Evolutionary conservation across 2,888 invertebrate genomes (phyloP).

Genomic region (Sminthurides aquaticus): DNA sequence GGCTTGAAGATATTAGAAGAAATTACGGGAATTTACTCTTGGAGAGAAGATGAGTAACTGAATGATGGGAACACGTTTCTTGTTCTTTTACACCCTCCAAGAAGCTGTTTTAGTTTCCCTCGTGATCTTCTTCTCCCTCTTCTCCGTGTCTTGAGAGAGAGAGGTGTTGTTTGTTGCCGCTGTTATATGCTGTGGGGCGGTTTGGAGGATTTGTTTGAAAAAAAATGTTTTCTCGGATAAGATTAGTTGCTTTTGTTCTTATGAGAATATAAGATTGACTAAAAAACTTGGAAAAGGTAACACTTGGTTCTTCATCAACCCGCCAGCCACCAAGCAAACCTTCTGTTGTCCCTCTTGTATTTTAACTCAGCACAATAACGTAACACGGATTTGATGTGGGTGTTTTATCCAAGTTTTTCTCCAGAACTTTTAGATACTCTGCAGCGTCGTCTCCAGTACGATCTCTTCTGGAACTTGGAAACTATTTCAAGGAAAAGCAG

Average conservation of each 20-base stretch:
- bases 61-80: neutral
- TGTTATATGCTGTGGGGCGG: neutral
- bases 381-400: too few relatives aligned
- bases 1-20: too few relatives aligned
- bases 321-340: too few relatives aligned
- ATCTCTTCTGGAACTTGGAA: too few relatives aligned
- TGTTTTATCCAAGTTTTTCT: too few relatives aligned
- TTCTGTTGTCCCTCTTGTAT: neutral
- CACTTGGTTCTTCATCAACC: neutral
- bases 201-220: neutral
- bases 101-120: neutral
- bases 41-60: neutral
- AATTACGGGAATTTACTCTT: too few relatives aligned
- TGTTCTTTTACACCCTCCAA: neutral
- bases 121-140: neutral
- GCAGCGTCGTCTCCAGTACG: too few relatives aligned
- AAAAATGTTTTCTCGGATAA: neutral
- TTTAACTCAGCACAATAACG: too few relatives aligned
- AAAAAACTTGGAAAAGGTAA: neutral
- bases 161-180: neutral
- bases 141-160: neutral
- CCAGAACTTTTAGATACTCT: too few relatives aligned
- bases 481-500: too few relatives aligned
- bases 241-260: neutral
- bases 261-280: neutral